Base-by-base conservation (phyloP, 2,113 vertebrate genomes). In the Leuciscus idus region DNA sequence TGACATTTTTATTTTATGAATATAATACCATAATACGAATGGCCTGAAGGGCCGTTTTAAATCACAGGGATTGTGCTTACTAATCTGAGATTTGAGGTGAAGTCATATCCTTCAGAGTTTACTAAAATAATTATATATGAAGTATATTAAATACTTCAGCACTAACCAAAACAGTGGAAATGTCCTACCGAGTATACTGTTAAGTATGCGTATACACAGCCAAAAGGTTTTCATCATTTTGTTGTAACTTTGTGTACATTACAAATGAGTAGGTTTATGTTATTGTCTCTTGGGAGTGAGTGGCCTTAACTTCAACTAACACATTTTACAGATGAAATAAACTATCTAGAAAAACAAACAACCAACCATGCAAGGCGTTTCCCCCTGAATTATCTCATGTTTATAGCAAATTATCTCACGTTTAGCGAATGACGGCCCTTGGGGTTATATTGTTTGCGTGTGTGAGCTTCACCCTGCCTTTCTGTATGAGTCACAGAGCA, bases 401-500 rank as follows among this genome's bases (percentile, higher is more conserved):
- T 52, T 70, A 85, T 12, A 55, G 3, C 2, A 43, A 84, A 39
- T 72, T 55, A 84, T 73, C 82, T 84, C 6, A 23, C 36, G 48
- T 55, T 81, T 28, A 59, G 30, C 36, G 64, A 55, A 86, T 81
- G 66, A 81, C 17, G n/a, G 68, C 46, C 46, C 66, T n/a, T 72
- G 23, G 39, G 74, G 46, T 78, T 82, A 70, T 59, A 26, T 57
- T 83, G 70, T 87, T 73, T 76, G 70, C 30, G 57, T 68, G 79
- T 76, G 80, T 84, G 64, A 48, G 70, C 15, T 30, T 78, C 59
- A 52, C 50, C 55, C 43, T 87, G 19, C 36, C 57, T 84, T 52
- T 62, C 57, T 62, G 43, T 57, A 50, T 88, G 87, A 88, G 50
- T 85, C 84, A 85, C 62, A 33, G 52, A 78, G 55, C 70, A 83